Evolutionary conservation across 2,797 vertebrate species (phyloP), one percentile per base, ranked within the genome.

Genomic region (Spea hammondii): DNA sequence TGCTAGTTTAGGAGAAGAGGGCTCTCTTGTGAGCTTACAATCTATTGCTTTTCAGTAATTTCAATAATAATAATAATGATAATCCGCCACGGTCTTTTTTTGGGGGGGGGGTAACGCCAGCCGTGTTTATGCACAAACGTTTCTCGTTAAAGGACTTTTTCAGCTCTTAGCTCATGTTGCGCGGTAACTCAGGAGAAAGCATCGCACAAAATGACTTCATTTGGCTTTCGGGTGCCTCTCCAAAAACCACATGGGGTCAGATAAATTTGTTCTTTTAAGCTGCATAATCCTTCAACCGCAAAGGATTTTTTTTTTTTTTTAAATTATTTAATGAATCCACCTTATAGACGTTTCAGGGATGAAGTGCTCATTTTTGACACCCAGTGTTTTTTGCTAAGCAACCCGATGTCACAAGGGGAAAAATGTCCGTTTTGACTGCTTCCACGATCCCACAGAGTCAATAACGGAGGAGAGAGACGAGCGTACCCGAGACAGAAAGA

Each of bases 241-340:
- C 46, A 74, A 50, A 73, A 72, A 65, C 55, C 65, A 62, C 75
- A 77, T 64, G 65, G 79, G 75, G 65, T 77, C 74, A 70, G 64
- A 77, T 77, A 73, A 77, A 82, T 82, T 77, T 82, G 79, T 82
- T 77, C 79, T 77, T 60, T 65, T 73, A 82, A 82, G 65, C 70
- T 49, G 50, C 62, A 53, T 82, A 82, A 82, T 82, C 79, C 75
- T 68, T 60, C 69, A 45, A 77, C 62, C 68, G 69, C 69, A 72
- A 72, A 68, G 54, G 74, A 10, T 46, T 71, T 55, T 71, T 70
- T 68, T 65, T 79, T 77, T 62, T 32, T 32, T 32, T 32, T 32
- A 1, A 32, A 57, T 77, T 82, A 82, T 77, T 77, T 77, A 77
- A 73, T 72, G 70, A 71, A 73, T 82, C 79, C 64, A 68, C 74